These are phyloP conservation scores for Chaetophractus vellerosus DNA, from an alignment of 2,797 vertebrate species.

Conservation along the genomic window DNA sequence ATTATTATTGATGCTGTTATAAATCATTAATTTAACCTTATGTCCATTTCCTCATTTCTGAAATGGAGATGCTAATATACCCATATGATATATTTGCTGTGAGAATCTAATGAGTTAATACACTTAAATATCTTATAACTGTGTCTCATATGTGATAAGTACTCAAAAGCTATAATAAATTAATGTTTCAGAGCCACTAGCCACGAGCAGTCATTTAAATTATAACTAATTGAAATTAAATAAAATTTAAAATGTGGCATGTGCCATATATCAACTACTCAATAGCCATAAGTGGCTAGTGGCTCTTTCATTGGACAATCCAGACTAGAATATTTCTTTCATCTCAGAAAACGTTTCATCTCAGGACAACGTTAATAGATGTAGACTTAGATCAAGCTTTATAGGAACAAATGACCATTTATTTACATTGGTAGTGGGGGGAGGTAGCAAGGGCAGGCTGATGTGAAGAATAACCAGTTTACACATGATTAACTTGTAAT, in stretches of 20 bases:
- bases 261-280: neutral
- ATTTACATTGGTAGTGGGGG: neutral
- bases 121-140: neutral
- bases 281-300: neutral
- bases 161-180: neutral
- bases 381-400: neutral
- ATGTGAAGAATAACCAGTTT: neutral
- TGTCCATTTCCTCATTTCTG: neutral
- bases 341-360: neutral
- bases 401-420: neutral
- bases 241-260: neutral
- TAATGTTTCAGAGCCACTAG: neutral
- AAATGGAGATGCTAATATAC: neutral
- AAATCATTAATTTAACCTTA: neutral
- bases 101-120: neutral
- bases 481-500: neutral
- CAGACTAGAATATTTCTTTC: neutral
- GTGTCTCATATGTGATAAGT: neutral
- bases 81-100: neutral
- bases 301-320: neutral
- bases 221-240: slow-evolving; percentile 7
- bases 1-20: neutral
- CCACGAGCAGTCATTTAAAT: neutral
- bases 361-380: neutral
- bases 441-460: neutral